phyloP scores from a whole-genome alignment of 2,797 vertebrate species.

The Enteromius unitaeniatus region DNA sequence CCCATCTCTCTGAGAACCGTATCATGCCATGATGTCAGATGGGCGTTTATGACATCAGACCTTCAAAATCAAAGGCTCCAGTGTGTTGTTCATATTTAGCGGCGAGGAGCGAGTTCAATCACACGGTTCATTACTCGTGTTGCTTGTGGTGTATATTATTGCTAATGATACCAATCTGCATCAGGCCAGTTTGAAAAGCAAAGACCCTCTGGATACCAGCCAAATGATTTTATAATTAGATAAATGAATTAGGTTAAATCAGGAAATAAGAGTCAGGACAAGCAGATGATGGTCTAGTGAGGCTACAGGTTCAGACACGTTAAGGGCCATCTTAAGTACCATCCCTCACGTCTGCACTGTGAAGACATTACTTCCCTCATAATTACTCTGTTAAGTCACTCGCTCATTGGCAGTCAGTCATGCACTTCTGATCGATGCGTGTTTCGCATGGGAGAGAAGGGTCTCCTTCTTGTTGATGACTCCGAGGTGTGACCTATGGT shows the following conservation, averaged over 20 bases:
- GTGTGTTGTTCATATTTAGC: constrained; percentile 53
- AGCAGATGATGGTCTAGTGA: constrained; percentile 48
- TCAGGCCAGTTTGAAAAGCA: constrained; percentile 52
- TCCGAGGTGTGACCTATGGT: constrained; percentile 5
- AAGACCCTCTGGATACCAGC: constrained; percentile 55
- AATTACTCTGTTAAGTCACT: constrained; percentile 51
- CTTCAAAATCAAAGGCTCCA: constrained; percentile 39
- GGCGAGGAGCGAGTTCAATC: constrained; percentile 47
- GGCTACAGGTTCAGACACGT: constrained; percentile 48
- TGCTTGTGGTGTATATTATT: constrained; percentile 58
- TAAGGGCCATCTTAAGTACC: constrained; percentile 44
- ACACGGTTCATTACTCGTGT: constrained; percentile 60
- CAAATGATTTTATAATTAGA: constrained; percentile 63
- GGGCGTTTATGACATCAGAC: constrained; percentile 38
- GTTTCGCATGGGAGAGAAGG: constrained; percentile 12
- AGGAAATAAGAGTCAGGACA: constrained; percentile 52
- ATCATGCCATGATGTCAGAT: constrained; percentile 20
- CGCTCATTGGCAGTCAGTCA: constrained; percentile 20
- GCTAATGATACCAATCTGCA: constrained; percentile 56
- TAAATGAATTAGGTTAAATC: constrained; percentile 56
- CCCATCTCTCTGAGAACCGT: background rate
- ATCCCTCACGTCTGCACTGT: background rate
- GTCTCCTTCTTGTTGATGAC: constrained; percentile 3
- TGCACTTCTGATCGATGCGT: constrained; percentile 30
- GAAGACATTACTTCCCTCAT: constrained; percentile 22